These are phyloP conservation scores for Macrobrachium rosenbergii DNA, from an alignment of 1,140 invertebrate genomes.

Conservation along the genomic window DNA sequence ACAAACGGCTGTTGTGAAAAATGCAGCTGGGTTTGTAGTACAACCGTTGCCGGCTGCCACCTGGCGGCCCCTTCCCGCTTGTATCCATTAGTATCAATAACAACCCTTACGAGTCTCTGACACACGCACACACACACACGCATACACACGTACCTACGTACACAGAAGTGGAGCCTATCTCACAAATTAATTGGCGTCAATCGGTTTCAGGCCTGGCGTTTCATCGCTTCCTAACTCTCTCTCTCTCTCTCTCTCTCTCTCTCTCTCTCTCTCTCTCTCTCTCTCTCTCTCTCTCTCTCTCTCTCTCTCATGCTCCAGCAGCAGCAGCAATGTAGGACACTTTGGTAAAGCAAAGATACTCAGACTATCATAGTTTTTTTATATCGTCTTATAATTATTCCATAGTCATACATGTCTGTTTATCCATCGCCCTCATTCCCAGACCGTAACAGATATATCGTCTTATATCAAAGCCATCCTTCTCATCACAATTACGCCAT, in stretches of 20 bases:
- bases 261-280: neutral
- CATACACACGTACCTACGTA: neutral
- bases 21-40: constrained; percentile 16
- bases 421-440: too few species aligned
- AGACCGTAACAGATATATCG: too few species aligned
- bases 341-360: too few species aligned
- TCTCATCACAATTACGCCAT: too few species aligned
- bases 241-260: neutral
- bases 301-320: neutral
- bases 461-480: neutral
- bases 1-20: neutral
- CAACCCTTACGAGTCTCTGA: neutral
- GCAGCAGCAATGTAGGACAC: too few species aligned
- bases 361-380: too few species aligned
- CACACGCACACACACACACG: neutral
- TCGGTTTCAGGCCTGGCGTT: neutral
- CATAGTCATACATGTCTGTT: too few species aligned
- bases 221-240: too few species aligned
- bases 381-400: too few species aligned
- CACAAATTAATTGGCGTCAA: constrained; percentile 23
- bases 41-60: neutral
- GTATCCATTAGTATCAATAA: constrained; percentile 14
- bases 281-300: constrained; percentile 16
- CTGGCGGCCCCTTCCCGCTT: neutral
- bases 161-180: neutral